These are phyloP conservation scores for Polypterus bichir DNA, from an alignment of 2,113 vertebrate genomes.

Conservation along the genomic window DNA sequence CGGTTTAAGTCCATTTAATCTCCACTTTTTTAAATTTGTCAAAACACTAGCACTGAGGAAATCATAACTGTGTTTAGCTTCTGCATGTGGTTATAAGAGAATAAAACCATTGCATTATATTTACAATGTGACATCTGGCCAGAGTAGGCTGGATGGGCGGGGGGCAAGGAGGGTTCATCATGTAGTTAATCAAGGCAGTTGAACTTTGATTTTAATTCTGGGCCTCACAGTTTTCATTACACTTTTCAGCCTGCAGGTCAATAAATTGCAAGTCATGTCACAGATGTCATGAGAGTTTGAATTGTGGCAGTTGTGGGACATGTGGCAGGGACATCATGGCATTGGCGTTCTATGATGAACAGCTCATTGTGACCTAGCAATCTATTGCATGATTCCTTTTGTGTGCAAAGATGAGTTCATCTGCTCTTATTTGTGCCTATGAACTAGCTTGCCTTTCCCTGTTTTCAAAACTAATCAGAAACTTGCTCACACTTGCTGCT, in stretches of 20 bases:
- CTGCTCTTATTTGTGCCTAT: background rate
- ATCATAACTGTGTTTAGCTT: too few relatives aligned
- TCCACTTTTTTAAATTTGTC: too few relatives aligned
- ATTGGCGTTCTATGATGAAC: background rate
- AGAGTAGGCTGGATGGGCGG: background rate
- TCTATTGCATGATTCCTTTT: background rate
- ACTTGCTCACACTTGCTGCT: too few relatives aligned
- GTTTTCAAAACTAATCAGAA: too few relatives aligned
- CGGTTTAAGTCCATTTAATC: too few relatives aligned
- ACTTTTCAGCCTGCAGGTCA: background rate
- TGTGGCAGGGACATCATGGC: background rate
- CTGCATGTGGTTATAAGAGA: too few relatives aligned
- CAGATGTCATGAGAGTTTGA: slow-evolving; percentile 1
- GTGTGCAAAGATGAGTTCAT: background rate
- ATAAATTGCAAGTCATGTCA: slow-evolving; percentile 3
- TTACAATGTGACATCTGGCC: background rate
- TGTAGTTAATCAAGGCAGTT: background rate
- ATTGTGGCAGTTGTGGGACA: background rate
- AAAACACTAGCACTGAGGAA: too few relatives aligned
- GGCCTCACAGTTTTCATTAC: slow-evolving; percentile 1
- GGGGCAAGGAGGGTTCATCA: background rate
- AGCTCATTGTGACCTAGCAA: slow-evolving; percentile 3
- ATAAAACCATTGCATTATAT: too few relatives aligned
- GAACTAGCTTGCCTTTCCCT: too few relatives aligned
- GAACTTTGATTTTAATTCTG: slow-evolving; percentile 1